Percentiles rank a stretch among this genome's conserved stretches.
phyloP scores from a whole-genome alignment of 2,113 vertebrate species.

The Madoqua kirkii region DNA sequence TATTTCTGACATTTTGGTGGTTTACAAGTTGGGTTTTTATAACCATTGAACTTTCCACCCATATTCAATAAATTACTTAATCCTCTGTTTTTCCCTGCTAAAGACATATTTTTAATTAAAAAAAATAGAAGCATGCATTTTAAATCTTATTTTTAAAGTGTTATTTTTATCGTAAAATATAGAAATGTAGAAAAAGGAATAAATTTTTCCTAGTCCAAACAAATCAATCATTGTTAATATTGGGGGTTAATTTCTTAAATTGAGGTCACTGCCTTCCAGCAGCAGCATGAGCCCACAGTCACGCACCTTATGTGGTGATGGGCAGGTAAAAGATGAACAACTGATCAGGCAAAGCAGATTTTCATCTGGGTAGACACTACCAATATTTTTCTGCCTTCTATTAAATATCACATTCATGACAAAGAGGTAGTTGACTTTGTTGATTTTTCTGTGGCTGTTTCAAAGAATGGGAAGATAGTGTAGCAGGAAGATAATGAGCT shows the following conservation, averaged over 20 bases:
- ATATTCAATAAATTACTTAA: background rate
- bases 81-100: background rate
- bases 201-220: background rate
- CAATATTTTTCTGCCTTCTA: background rate
- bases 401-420: background rate
- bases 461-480: background rate
- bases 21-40: conserved; percentile 8
- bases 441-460: background rate
- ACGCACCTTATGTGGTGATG: background rate
- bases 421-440: background rate
- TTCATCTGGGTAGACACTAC: background rate
- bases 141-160: background rate
- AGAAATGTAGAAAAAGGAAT: background rate
- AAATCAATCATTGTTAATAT: background rate
- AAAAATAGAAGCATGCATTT: background rate
- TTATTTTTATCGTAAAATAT: background rate
- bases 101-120: conserved; percentile 12
- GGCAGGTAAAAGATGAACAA: background rate
- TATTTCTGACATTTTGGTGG: background rate
- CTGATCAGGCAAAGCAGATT: background rate
- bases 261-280: background rate
- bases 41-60: background rate
- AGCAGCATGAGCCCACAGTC: accelerated
- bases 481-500: background rate
- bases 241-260: background rate